phyloP scores from a whole-genome alignment of 2,888 invertebrate species.

The Drosophila tanythrix region DNA sequence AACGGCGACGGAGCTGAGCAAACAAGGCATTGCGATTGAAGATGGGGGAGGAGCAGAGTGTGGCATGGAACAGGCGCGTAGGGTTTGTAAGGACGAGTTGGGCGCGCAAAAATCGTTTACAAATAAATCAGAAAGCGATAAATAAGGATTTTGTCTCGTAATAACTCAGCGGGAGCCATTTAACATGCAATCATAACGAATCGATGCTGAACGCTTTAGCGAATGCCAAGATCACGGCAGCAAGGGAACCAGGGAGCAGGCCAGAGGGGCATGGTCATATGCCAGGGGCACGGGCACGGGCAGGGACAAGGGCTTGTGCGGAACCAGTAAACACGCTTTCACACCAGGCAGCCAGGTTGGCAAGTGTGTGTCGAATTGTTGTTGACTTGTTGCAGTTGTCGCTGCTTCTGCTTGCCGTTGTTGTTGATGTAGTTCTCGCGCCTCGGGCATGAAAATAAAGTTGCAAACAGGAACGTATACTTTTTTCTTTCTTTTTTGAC shows the following conservation, averaged over 20 bases:
- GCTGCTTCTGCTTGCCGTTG: slow-evolving; percentile 50
- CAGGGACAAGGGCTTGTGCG: neutral
- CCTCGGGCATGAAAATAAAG: slow-evolving; percentile 71
- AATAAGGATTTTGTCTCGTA: slow-evolving; percentile 85
- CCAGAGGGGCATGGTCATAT: slow-evolving; percentile 4
- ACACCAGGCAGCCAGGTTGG: slow-evolving; percentile 72
- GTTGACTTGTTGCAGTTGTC: slow-evolving; percentile 76
- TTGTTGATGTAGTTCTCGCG: slow-evolving; percentile 56
- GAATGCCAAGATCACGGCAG: slow-evolving; percentile 34
- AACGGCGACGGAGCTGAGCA: slow-evolving; percentile 26
- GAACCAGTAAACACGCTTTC: slow-evolving; percentile 71
- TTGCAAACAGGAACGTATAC: slow-evolving; percentile 62
- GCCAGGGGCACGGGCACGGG: neutral
- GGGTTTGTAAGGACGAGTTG: slow-evolving; percentile 46
- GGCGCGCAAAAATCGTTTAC: slow-evolving; percentile 80
- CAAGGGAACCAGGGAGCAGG: neutral
- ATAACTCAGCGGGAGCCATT: slow-evolving; percentile 85
- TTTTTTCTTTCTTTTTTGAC: neutral
- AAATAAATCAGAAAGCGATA: slow-evolving; percentile 85
- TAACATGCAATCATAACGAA: slow-evolving; percentile 85
- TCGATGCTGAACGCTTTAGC: slow-evolving; percentile 83
- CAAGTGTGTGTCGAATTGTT: slow-evolving; percentile 76
- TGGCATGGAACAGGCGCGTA: slow-evolving; percentile 31
- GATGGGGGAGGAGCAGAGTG: slow-evolving; percentile 20
- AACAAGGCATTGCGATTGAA: slow-evolving; percentile 45